These are phyloP conservation scores for Danionella cerebrum DNA, from an alignment of 2,113 vertebrate species.

Conservation along the genomic window DNA sequence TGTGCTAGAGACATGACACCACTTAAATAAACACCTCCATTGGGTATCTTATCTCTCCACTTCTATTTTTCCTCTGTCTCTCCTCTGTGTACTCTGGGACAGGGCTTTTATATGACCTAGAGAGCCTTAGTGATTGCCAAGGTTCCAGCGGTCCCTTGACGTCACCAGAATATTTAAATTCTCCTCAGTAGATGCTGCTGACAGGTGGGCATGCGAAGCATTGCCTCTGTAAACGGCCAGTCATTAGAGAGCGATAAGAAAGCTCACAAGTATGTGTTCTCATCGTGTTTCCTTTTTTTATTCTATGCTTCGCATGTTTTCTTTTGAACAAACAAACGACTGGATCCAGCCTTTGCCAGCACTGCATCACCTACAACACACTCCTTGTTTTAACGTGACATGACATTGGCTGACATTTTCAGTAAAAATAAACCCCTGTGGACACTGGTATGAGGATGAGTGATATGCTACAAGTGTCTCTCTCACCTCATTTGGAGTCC, in stretches of 20 bases:
- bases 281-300: not conserved
- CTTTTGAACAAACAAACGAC: not conserved
- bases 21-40: conserved; percentile 52
- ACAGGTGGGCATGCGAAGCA: conserved; percentile 66
- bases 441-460: conserved; percentile 52
- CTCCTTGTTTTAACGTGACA: conserved; percentile 23
- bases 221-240: conserved; percentile 27
- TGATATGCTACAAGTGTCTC: conserved; percentile 25
- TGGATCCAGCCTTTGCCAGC: not conserved
- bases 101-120: conserved; percentile 47
- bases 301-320: not conserved
- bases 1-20: conserved; percentile 44
- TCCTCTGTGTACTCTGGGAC: not conserved
- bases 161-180: conserved; percentile 74
- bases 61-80: conserved; percentile 20
- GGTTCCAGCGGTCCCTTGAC: conserved; percentile 63
- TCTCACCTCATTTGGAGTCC: not conserved
- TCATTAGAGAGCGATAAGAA: not conserved
- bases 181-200: conserved; percentile 71
- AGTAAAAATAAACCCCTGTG: conserved; percentile 67
- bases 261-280: not conserved
- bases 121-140: conserved; percentile 50
- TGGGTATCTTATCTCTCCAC: conserved; percentile 47
- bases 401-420: conserved; percentile 51
- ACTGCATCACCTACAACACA: not conserved